phyloP scores from a whole-genome alignment of 2,113 vertebrate genomes.

The Coregonus clupeaformis region DNA sequence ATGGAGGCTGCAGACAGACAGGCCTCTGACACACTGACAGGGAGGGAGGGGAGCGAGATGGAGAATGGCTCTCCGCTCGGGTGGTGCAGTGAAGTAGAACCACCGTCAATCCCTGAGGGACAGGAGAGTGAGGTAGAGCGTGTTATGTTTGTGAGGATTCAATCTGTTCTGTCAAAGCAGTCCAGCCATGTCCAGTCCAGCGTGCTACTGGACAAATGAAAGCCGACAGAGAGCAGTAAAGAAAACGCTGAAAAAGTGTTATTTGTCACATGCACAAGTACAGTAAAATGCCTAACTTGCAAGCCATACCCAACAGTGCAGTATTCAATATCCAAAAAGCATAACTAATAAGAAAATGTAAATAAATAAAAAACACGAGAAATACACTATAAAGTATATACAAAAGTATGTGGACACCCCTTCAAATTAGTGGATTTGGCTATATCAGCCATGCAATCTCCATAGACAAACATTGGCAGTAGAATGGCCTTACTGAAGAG shows the following conservation, averaged over 20 bases:
- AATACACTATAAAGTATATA: too few species aligned
- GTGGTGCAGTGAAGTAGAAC: background rate
- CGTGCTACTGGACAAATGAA: background rate
- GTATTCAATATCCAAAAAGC: too few species aligned
- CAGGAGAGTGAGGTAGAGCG: background rate
- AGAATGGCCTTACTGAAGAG: too few species aligned
- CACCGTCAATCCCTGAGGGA: background rate
- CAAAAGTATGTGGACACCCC: too few species aligned
- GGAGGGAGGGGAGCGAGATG: slow-evolving; percentile 2
- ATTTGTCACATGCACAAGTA: too few species aligned
- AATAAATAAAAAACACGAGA: too few species aligned
- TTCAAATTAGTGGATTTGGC: too few species aligned
- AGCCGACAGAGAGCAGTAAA: background rate
- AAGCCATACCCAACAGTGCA: too few species aligned
- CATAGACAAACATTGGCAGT: too few species aligned
- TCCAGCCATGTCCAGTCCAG: background rate
- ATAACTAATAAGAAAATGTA: too few species aligned
- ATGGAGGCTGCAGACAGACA: background rate
- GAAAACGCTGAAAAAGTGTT: background rate
- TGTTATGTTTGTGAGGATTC: background rate
- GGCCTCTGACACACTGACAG: background rate
- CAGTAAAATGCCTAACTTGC: too few species aligned
- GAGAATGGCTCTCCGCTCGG: background rate
- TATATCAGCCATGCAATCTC: too few species aligned
- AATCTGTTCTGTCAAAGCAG: background rate